These are phyloP conservation scores for Helicolenus hilgendorfi DNA, from an alignment of 2,797 vertebrate genomes.

Conservation along the genomic window DNA sequence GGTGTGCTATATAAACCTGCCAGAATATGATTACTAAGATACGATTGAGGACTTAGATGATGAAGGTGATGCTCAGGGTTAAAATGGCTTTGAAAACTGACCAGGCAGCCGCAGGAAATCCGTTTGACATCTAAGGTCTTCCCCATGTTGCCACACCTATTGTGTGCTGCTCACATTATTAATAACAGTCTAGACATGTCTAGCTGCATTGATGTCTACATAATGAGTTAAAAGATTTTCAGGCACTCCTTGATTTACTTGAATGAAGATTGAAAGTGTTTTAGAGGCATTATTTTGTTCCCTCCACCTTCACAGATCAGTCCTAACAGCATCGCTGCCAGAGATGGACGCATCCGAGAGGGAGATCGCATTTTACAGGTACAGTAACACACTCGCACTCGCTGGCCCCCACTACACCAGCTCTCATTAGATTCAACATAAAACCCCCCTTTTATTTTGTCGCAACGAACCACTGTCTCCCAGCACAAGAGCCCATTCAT, in stretches of 20 bases:
- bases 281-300: constrained; percentile 2
- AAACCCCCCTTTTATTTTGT: constrained; percentile 63
- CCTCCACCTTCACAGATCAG: constrained; percentile 90
- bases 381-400: constrained; percentile 20
- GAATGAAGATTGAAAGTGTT: constrained; percentile 4
- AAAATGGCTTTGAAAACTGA: constrained; percentile 38
- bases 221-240: constrained; percentile 21
- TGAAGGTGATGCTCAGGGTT: constrained; percentile 7
- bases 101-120: background rate
- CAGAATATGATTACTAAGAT: constrained; percentile 15
- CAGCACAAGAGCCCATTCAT: constrained; percentile 79
- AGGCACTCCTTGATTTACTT: background rate
- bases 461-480: constrained; percentile 59
- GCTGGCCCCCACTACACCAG: background rate
- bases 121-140: constrained; percentile 27
- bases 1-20: constrained; percentile 19
- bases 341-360: constrained; percentile 96
- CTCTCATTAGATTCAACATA: constrained; percentile 57
- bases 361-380: constrained; percentile 98
- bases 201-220: background rate
- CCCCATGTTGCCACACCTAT: background rate
- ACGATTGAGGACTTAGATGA: constrained; percentile 17
- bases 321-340: constrained; percentile 96
- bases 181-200: constrained; percentile 23
- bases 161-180: background rate